Conservation (phyloP, 2,888 invertebrate genomes). For the Itoplectis maculator region DNA sequence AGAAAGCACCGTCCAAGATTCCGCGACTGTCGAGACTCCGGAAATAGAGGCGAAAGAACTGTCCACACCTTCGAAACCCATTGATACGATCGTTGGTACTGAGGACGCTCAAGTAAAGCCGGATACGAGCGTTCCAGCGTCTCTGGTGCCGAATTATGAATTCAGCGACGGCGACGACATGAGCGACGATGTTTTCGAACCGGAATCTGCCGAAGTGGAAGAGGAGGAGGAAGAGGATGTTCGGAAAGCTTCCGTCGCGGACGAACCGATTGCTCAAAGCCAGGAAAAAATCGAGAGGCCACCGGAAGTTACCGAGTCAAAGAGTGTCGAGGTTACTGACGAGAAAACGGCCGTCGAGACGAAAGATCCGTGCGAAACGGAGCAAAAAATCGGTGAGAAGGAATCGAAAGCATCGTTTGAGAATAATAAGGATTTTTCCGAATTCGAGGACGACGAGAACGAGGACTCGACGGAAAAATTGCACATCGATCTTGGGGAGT, state of each 20-base stretch:
- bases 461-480: constrained; percentile 39
- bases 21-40: background rate
- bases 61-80: background rate
- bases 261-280: constrained; percentile 37
- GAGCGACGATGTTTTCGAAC: constrained; percentile 68
- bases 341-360: constrained; percentile 13
- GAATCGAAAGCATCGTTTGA: constrained; percentile 34
- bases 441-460: constrained; percentile 37
- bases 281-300: constrained; percentile 50
- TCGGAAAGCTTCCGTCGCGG: constrained; percentile 16
- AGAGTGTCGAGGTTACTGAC: constrained; percentile 66
- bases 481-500: constrained; percentile 18
- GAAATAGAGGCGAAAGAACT: constrained; percentile 19
- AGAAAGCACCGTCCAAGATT: background rate
- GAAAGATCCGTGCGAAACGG: constrained; percentile 26
- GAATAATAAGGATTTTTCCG: constrained; percentile 42
- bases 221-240: too few relatives aligned
- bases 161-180: constrained; percentile 67
- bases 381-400: constrained; percentile 46
- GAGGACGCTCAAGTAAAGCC: constrained; percentile 45
- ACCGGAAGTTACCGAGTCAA: constrained; percentile 84
- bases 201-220: constrained; percentile 37
- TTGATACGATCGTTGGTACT: constrained; percentile 9
- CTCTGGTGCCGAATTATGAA: constrained; percentile 71
- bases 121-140: constrained; percentile 49